Conservation (phyloP, 2,113 vertebrate genomes). For the Chloroceryle aenea region DNA sequence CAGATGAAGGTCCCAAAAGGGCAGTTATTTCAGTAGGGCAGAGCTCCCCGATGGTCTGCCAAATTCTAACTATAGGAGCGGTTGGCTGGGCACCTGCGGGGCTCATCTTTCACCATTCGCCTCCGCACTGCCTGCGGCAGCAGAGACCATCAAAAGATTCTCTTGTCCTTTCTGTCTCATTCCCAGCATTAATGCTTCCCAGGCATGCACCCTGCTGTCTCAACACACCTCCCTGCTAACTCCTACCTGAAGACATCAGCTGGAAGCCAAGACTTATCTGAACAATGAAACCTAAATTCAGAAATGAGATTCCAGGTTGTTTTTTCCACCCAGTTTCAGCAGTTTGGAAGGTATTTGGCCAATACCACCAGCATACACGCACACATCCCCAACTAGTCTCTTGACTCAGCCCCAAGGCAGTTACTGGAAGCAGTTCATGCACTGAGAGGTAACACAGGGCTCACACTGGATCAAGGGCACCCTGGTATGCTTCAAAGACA, state of each 20-base stretch:
- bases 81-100: neutral
- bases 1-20: constrained; percentile 35
- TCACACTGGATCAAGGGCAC: neutral
- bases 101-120: constrained; percentile 25
- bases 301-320: neutral
- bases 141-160: neutral
- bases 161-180: neutral
- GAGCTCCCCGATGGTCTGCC: neutral
- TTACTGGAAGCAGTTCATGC: neutral
- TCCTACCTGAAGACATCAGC: neutral
- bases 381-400: neutral
- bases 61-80: constrained; percentile 61
- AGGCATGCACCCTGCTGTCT: rapidly evolving
- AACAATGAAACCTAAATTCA: neutral
- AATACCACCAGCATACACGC: neutral
- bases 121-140: neutral
- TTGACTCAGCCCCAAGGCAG: rapidly evolving
- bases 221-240: neutral
- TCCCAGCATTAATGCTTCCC: neutral
- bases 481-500: neutral
- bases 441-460: neutral
- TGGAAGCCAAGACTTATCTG: neutral
- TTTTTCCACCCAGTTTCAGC: neutral
- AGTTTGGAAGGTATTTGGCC: neutral
- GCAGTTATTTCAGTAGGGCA: constrained; percentile 31